Conservation (phyloP, 2,113 vertebrate species). For the Enhydra lutris region DNA sequence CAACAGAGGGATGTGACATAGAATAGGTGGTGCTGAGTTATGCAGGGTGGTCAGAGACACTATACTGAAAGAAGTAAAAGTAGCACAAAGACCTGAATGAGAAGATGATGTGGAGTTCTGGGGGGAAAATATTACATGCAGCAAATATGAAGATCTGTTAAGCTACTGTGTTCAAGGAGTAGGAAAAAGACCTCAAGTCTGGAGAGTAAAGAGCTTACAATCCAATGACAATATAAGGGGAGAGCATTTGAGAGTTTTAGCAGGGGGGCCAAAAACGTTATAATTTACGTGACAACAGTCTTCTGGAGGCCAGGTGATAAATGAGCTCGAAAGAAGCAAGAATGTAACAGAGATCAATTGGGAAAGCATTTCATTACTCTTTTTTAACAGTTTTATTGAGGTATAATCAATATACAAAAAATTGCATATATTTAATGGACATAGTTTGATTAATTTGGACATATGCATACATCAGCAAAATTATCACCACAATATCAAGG, state of each 20-base stretch:
- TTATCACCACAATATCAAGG: background rate
- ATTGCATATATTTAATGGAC: background rate
- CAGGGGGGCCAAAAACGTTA: background rate
- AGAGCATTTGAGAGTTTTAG: background rate
- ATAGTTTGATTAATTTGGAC: background rate
- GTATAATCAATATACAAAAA: background rate
- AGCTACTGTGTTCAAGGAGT: fast-evolving
- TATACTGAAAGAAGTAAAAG: background rate
- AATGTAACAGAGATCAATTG: background rate
- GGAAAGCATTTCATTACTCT: background rate
- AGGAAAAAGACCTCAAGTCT: background rate
- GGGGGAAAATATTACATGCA: background rate
- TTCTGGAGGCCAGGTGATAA: background rate
- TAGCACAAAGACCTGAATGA: too few relatives aligned
- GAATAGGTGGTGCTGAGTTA: background rate
- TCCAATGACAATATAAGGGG: background rate
- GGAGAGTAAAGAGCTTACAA: background rate
- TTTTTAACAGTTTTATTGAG: background rate
- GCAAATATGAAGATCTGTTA: background rate
- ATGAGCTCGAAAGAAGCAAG: background rate
- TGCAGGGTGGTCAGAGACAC: background rate
- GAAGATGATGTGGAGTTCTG: background rate
- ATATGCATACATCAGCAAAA: background rate
- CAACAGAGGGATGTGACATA: background rate
- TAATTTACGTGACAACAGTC: background rate